Percentiles rank a stretch among this genome's conserved stretches.
phyloP scores from a whole-genome alignment of 2,113 vertebrate genomes.

The Oryzias javanicus region DNA sequence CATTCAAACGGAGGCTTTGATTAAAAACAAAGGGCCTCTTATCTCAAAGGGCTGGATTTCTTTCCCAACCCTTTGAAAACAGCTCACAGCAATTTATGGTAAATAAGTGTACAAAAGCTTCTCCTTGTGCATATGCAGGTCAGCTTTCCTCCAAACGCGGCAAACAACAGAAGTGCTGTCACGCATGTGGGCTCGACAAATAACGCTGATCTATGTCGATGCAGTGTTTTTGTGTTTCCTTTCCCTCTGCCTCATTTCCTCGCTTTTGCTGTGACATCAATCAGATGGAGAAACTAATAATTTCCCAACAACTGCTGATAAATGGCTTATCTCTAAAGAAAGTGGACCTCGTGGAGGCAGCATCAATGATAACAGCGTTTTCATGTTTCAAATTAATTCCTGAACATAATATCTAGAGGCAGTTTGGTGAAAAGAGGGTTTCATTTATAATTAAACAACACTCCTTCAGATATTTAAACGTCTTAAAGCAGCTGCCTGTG shows the following conservation, averaged over 20 bases:
- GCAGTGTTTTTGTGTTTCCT: slow-evolving; percentile 24
- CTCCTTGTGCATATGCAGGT: slow-evolving; percentile 56
- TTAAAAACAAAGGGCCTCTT: slow-evolving; percentile 72
- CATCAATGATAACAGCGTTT: slow-evolving; percentile 51
- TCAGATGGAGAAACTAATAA: slow-evolving; percentile 61
- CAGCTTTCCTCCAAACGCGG: slow-evolving; percentile 49
- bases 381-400: slow-evolving; percentile 64
- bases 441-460: slow-evolving; percentile 63
- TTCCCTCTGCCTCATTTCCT: slow-evolving; percentile 18
- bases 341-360: slow-evolving; percentile 40
- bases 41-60: slow-evolving; percentile 74
- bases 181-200: slow-evolving; percentile 42
- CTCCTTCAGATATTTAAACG: slow-evolving; percentile 38
- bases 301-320: slow-evolving; percentile 55
- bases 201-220: slow-evolving; percentile 30
- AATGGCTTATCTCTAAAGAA: slow-evolving; percentile 63
- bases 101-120: slow-evolving; percentile 67
- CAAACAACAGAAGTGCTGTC: slow-evolving; percentile 44
- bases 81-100: slow-evolving; percentile 64
- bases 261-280: slow-evolving; percentile 45
- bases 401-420: slow-evolving; percentile 55
- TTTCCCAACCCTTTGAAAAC: slow-evolving; percentile 63
- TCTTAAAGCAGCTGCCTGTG: slow-evolving; percentile 33
- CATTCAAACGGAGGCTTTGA: slow-evolving; percentile 69
- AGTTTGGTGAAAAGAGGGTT: slow-evolving; percentile 47